A percentile compares a stretch with the other conserved stretches of the same genome.
Evolutionary conservation across 2,113 vertebrate species (phyloP).

Genomic region (Sitta europaea): DNA sequence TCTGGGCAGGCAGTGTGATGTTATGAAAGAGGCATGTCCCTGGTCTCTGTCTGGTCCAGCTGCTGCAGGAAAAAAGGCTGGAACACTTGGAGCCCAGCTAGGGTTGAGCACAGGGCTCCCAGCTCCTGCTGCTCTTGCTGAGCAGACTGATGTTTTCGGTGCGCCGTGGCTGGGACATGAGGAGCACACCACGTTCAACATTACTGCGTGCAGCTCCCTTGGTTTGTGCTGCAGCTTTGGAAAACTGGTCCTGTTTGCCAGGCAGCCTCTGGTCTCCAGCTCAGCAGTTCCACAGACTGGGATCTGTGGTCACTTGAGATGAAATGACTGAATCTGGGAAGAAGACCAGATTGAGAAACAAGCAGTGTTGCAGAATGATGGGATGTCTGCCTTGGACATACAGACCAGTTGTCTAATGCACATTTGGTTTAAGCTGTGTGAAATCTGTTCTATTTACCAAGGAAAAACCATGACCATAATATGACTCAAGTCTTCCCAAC

Average conservation of each 20-base stretch:
- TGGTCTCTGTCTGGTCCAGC: background rate
- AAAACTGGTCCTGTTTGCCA: constrained; percentile 30
- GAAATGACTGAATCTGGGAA: constrained; percentile 44
- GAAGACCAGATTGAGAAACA: constrained; percentile 20
- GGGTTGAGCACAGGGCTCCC: background rate
- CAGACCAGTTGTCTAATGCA: constrained; percentile 9
- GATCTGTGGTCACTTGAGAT: constrained; percentile 19
- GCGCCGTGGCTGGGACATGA: rapidly evolving
- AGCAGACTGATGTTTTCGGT: background rate
- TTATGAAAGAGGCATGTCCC: background rate
- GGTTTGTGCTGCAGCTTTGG: background rate
- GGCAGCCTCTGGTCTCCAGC: constrained; percentile 12
- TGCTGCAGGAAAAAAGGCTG: background rate
- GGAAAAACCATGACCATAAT: constrained; percentile 2
- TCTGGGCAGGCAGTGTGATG: background rate
- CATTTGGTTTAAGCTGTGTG: background rate
- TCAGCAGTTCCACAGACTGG: background rate
- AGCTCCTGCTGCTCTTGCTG: background rate
- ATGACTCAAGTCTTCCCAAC: constrained; percentile 32
- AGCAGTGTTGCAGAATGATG: background rate
- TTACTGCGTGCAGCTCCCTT: rapidly evolving
- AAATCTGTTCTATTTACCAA: constrained; percentile 13
- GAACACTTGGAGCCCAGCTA: background rate
- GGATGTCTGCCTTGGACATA: constrained; percentile 9
- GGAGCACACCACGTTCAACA: rapidly evolving